Evolutionary conservation across 2,797 vertebrate genomes (phyloP).

Genomic region (Hydrocynus forskahlii): DNA sequence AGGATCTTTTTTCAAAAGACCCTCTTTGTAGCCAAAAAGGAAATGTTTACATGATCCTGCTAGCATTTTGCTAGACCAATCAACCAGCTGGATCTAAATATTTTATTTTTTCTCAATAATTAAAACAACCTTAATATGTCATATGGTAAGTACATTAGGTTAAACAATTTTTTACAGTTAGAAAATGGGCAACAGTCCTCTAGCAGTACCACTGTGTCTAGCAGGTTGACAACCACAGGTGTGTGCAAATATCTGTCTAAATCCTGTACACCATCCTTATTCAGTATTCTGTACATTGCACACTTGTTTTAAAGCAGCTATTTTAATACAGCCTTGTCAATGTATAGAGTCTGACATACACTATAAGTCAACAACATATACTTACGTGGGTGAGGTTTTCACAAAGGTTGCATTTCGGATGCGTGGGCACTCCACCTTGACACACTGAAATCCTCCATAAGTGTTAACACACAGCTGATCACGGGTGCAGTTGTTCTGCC

Average conservation of each 20-base stretch:
- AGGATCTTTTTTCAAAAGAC: too few species aligned
- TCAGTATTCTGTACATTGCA: not conserved
- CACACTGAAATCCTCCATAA: conserved; percentile 83
- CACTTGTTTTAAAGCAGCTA: not conserved
- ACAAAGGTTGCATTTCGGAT: conserved; percentile 80
- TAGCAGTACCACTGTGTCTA: too few species aligned
- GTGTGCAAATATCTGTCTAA: not conserved
- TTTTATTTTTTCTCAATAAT: too few species aligned
- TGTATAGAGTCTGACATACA: not conserved
- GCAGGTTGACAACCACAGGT: not conserved
- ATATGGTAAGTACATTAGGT: too few species aligned
- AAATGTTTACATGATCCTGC: too few species aligned
- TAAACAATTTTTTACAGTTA: too few species aligned
- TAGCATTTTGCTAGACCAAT: too few species aligned
- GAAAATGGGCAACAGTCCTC: too few species aligned
- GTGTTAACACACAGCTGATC: conserved; percentile 86
- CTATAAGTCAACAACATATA: conserved; percentile 12
- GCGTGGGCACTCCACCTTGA: conserved; percentile 82
- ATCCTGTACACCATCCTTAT: not conserved
- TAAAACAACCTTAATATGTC: too few species aligned
- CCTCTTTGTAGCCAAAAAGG: too few species aligned
- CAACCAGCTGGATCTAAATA: too few species aligned
- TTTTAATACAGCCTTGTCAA: not conserved
- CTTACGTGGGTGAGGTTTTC: conserved; percentile 87
- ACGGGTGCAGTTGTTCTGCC: conserved; percentile 84